Percentiles rank a stretch among this genome's conserved stretches.
These are phyloP conservation scores for Drosophila ficusphila DNA, from an alignment of 1,140 invertebrate species.

Conservation along the genomic window DNA sequence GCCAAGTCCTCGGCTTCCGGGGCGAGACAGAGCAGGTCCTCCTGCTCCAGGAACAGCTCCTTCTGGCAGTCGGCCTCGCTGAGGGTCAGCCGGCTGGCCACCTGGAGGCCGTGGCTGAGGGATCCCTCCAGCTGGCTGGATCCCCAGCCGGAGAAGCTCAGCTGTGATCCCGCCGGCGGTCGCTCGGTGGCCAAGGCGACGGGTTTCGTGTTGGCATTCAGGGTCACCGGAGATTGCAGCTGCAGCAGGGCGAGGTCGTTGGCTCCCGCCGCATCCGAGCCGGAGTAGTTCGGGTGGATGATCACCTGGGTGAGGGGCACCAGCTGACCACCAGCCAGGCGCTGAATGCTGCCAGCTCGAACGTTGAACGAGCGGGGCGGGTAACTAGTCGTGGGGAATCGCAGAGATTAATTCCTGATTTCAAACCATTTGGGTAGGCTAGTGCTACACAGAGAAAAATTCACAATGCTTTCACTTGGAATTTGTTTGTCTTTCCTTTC, in stretches of 20 bases:
- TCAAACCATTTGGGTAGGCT: no score
- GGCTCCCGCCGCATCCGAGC: slow-evolving; percentile 8
- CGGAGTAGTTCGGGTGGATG: slow-evolving; percentile 52
- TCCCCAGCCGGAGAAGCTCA: slow-evolving; percentile 71
- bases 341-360: slow-evolving; percentile 73
- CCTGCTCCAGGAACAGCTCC: slow-evolving; percentile 35
- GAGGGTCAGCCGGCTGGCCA: slow-evolving; percentile 44
- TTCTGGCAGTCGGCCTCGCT: slow-evolving; percentile 42
- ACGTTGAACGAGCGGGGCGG: slow-evolving; percentile 51
- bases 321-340: slow-evolving; percentile 60
- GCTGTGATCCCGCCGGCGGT: slow-evolving; percentile 43
- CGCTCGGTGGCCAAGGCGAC: slow-evolving; percentile 48
- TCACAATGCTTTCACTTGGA: no score
- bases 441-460: neutral
- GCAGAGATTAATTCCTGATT: neutral
- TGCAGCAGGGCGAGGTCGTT: slow-evolving; percentile 72
- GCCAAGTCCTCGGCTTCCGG: slow-evolving; percentile 10
- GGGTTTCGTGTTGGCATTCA: slow-evolving; percentile 58
- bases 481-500: no score
- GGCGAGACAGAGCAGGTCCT: slow-evolving; percentile 61
- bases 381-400: slow-evolving; percentile 39
- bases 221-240: slow-evolving; percentile 44
- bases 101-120: slow-evolving; percentile 50
- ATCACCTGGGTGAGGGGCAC: slow-evolving; percentile 45
- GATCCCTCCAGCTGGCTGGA: slow-evolving; percentile 22